A percentile compares a stretch with the other conserved stretches of the same genome.
Conservation (phyloP, 2,797 vertebrate species). For the Parauchenoglanis punctatus region DNA sequence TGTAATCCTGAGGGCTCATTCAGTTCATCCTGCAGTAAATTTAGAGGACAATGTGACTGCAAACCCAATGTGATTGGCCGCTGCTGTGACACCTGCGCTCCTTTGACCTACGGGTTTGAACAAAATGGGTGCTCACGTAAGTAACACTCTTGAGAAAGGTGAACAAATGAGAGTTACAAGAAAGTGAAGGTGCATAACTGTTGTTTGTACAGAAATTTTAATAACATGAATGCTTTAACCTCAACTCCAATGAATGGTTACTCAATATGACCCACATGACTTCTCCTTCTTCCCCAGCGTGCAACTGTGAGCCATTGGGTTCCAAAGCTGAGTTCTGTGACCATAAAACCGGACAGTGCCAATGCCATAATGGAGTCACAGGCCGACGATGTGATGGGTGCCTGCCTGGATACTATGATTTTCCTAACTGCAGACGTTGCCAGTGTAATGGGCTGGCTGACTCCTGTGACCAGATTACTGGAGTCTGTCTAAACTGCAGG, state of each 20-base stretch:
- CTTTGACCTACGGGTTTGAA: slow-evolving; percentile 79
- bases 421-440: slow-evolving; percentile 81
- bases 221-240: background rate
- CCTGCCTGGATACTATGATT: slow-evolving; percentile 77
- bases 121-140: slow-evolving; percentile 80
- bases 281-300: slow-evolving; percentile 69
- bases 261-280: background rate
- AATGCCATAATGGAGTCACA: slow-evolving; percentile 69
- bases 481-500: slow-evolving; percentile 76
- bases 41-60: slow-evolving; percentile 84
- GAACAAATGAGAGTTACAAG: background rate
- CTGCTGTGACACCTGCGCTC: slow-evolving; percentile 83
- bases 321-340: slow-evolving; percentile 78
- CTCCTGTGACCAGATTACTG: slow-evolving; percentile 74
- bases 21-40: slow-evolving; percentile 73
- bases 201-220: background rate
- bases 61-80: slow-evolving; percentile 80
- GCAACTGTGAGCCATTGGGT: slow-evolving; percentile 80
- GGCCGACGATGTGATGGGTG: slow-evolving; percentile 80
- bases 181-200: background rate
- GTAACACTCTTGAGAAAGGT: slow-evolving; percentile 29
- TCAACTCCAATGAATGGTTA: background rate
- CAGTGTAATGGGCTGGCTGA: slow-evolving; percentile 77
- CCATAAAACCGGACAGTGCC: slow-evolving; percentile 81
- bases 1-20: slow-evolving; percentile 78